A percentile compares a stretch with the other conserved stretches of the same genome.
Evolutionary conservation across 1,140 invertebrate genomes (phyloP).

Genomic region (Goniozus legneri): DNA sequence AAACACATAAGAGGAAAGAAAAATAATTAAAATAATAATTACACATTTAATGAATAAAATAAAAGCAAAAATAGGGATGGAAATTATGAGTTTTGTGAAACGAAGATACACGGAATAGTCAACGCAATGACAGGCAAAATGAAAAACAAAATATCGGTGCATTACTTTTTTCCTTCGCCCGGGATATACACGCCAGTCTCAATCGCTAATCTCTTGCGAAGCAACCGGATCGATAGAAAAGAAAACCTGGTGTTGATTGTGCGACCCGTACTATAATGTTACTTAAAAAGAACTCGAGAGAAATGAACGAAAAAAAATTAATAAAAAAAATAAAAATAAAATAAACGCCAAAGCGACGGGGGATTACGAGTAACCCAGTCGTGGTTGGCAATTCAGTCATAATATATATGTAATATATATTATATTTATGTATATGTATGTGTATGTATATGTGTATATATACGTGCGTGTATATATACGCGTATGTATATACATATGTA

Average conservation of each 20-base stretch:
- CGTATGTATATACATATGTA: slow-evolving; percentile 37
- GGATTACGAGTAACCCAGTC: too few species aligned
- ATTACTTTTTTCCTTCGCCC: slow-evolving; percentile 32
- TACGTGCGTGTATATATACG: slow-evolving; percentile 32
- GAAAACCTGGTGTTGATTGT: slow-evolving; percentile 32
- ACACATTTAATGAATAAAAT: too few species aligned
- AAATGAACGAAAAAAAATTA: slow-evolving; percentile 29
- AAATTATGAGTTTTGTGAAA: too few species aligned
- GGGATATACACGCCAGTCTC: slow-evolving; percentile 26
- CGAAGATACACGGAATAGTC: too few species aligned
- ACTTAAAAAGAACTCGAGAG: slow-evolving; percentile 41
- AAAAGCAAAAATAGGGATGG: slow-evolving; percentile 19
- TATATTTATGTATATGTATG: slow-evolving; percentile 40
- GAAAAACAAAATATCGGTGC: slow-evolving; percentile 23
- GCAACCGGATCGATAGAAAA: slow-evolving; percentile 22
- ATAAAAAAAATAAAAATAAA: slow-evolving; percentile 28
- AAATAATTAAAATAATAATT: too few species aligned
- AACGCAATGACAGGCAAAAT: too few species aligned
- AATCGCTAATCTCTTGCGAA: slow-evolving; percentile 20
- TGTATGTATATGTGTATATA: slow-evolving; percentile 36
- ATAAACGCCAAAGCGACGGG: slow-evolving; percentile 41
- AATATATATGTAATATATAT: slow-evolving; percentile 54
- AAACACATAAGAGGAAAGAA: too few species aligned
- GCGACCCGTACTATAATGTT: slow-evolving; percentile 34
- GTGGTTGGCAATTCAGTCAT: slow-evolving; percentile 49